Evolutionary conservation across 37 sponge, comb jelly and placozoan genomes (phyloP).

Genomic region (Bolinopsis microptera): DNA sequence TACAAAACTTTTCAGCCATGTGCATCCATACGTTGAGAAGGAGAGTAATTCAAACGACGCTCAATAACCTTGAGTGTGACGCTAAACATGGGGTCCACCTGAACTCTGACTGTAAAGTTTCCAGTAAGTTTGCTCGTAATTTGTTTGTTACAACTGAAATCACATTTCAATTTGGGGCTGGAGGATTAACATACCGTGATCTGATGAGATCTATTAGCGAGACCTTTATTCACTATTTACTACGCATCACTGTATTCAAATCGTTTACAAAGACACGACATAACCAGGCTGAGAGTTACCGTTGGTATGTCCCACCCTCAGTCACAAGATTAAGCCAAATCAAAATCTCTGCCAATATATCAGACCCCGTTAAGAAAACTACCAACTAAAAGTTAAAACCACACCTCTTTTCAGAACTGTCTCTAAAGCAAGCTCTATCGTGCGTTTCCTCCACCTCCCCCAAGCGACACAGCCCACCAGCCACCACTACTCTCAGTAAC

Average conservation of each 20-base stretch:
- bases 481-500: not conserved
- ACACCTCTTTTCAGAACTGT: not conserved
- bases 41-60: conserved; percentile 27
- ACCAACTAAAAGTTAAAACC: no score
- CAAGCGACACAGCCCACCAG: not conserved
- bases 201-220: not conserved
- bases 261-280: not conserved
- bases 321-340: no score
- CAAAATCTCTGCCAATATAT: no score
- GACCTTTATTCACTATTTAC: not conserved
- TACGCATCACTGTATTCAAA: not conserved
- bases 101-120: not conserved
- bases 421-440: not conserved
- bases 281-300: no score
- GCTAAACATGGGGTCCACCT: not conserved
- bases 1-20: conserved; percentile 13
- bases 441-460: not conserved
- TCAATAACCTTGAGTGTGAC: not conserved
- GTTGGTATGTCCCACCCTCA: no score
- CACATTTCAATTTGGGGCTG: not conserved
- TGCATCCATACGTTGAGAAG: conserved; percentile 21
- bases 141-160: no score
- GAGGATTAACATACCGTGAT: not conserved
- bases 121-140: not conserved
- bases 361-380: no score